Conservation (phyloP, 53 echinoderm and acorn worm species). For the Mesocentrotus franciscanus region DNA sequence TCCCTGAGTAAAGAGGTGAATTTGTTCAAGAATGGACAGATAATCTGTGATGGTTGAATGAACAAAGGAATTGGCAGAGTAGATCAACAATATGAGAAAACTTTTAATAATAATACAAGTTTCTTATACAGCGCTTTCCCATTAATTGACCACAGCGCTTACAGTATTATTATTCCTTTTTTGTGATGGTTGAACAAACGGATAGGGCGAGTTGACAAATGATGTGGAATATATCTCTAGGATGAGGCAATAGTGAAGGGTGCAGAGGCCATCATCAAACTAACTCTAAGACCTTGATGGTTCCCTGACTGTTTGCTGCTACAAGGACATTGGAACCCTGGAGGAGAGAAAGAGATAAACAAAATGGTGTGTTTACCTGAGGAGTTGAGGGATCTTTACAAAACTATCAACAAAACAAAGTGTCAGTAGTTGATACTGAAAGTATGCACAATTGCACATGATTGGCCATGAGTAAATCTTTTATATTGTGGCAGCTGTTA, state of each 20-base stretch:
- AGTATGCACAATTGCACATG: too few species aligned
- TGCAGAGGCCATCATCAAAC: slow-evolving; percentile 71
- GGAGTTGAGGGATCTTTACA: background rate
- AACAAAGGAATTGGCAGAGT: too few species aligned
- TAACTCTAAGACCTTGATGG: slow-evolving; percentile 97
- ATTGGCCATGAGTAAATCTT: too few species aligned
- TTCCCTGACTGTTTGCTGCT: slow-evolving; percentile 99
- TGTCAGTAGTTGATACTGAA: too few species aligned
- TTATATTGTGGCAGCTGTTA: too few species aligned
- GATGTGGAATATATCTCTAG: background rate
- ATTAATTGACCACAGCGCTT: too few species aligned
- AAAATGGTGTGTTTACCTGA: background rate
- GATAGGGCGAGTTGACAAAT: slow-evolving; percentile 7
- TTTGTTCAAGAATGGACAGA: background rate
- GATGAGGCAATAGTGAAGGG: slow-evolving; percentile 42
- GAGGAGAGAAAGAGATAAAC: background rate
- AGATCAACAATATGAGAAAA: too few species aligned
- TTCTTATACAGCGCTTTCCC: too few species aligned
- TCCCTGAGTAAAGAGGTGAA: background rate
- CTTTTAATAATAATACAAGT: too few species aligned
- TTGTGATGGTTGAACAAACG: background rate
- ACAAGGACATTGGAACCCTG: slow-evolving; percentile 98
- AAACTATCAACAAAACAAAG: too few species aligned
- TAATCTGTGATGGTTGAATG: background rate
- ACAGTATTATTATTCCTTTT: too few species aligned